These are phyloP conservation scores for Caenorhabditis tropicalis DNA, from an alignment of 1,140 invertebrate species.

Conservation along the genomic window DNA sequence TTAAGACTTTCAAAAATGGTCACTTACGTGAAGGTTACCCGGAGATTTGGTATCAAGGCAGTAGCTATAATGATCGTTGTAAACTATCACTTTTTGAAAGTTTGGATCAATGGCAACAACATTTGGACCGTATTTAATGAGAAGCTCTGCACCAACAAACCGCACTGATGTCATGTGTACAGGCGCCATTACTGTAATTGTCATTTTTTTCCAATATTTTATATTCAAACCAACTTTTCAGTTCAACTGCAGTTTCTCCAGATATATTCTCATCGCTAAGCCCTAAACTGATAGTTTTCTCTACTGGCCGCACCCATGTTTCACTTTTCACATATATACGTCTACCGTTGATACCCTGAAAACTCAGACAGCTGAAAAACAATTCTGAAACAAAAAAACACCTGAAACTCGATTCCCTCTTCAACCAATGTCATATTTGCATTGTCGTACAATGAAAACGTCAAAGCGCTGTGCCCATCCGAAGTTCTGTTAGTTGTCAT, in stretches of 20 bases:
- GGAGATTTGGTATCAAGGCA: conserved; percentile 4
- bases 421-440: conserved; percentile 6
- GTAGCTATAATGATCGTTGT: conserved; percentile 5
- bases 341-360: background rate
- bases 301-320: background rate
- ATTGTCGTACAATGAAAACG: conserved; percentile 16
- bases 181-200: conserved; percentile 3
- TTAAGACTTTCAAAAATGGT: background rate
- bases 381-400: background rate
- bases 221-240: background rate
- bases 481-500: conserved; percentile 40
- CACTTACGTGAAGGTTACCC: background rate
- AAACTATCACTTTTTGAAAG: background rate
- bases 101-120: background rate
- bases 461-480: background rate
- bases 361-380: background rate
- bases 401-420: conserved; percentile 31
- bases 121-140: conserved; percentile 19
- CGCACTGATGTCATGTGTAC: background rate
- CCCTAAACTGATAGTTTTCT: background rate
- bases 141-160: conserved; percentile 4
- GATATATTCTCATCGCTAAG: background rate
- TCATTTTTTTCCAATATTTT: background rate
- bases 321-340: conserved; percentile 19
- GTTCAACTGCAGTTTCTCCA: background rate